These are phyloP conservation scores for Gallirallus australis DNA, from an alignment of 2,797 vertebrate species.

Conservation along the genomic window DNA sequence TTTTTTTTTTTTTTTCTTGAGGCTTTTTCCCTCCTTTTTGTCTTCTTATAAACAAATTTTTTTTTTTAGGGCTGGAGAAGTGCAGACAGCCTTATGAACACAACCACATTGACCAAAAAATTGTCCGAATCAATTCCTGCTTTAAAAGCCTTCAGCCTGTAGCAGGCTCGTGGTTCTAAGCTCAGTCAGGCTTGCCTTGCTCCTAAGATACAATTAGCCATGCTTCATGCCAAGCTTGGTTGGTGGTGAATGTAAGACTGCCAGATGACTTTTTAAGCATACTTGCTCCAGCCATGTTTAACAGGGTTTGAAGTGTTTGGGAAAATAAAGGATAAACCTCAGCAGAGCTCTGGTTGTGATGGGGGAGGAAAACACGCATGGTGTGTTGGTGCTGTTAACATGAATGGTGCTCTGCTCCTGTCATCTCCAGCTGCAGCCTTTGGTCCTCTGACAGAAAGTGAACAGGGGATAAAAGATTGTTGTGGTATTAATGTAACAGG, in stretches of 20 bases:
- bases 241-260: neutral
- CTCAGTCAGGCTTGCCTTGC: neutral
- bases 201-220: neutral
- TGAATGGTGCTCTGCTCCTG: neutral
- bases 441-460: neutral
- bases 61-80: neutral
- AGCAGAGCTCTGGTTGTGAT: neutral
- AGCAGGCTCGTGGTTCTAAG: neutral
- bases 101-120: neutral
- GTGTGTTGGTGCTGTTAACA: neutral
- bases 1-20: neutral
- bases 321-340: conserved; percentile 4
- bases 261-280: neutral
- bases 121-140: neutral
- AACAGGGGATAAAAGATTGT: neutral
- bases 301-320: neutral
- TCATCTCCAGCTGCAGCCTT: neutral
- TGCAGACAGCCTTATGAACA: neutral
- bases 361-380: neutral
- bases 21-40: neutral
- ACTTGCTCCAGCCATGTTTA: neutral
- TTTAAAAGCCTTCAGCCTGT: neutral
- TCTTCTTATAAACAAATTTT: accelerated
- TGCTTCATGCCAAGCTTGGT: neutral
- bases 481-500: neutral